Percentiles rank a stretch among this genome's conserved stretches.
Evolutionary conservation across 2,888 invertebrate genomes (phyloP).

Genomic region (Lasioglossum pauxillum): DNA sequence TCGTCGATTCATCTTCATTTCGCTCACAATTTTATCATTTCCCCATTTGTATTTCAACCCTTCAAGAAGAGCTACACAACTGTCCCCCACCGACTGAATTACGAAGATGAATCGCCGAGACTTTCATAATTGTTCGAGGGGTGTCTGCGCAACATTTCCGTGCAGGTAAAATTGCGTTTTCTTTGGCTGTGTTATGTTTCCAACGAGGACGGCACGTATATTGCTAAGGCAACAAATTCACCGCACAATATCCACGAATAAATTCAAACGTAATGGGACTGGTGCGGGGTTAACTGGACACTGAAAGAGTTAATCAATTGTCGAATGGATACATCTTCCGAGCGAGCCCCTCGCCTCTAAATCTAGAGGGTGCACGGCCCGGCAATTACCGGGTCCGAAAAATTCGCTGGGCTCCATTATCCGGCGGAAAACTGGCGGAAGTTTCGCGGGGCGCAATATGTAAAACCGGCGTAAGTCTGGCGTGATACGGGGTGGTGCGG

Average conservation of each 20-base stretch:
- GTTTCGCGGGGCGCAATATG: constrained; percentile 54
- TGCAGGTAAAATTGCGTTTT: not conserved
- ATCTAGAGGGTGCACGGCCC: not conserved
- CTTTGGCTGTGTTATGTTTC: not conserved
- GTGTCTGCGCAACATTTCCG: not conserved
- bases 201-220: not conserved
- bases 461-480: constrained; percentile 36
- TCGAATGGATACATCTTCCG: not conserved
- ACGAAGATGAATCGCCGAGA: no score
- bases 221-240: not conserved
- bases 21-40: no score
- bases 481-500: constrained; percentile 47
- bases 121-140: not conserved
- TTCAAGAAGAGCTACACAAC: no score
- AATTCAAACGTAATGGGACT: not conserved
- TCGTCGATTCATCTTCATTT: no score
- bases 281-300: not conserved
- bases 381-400: constrained; percentile 18
- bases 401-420: constrained; percentile 39
- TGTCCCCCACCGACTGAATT: no score
- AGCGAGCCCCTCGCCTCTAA: not conserved
- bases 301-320: constrained; percentile 4
- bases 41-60: no score
- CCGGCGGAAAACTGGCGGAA: constrained; percentile 39
- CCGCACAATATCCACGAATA: not conserved